phyloP scores from a whole-genome alignment of 2,113 vertebrate species.

The Nothobranchius kuhntae region DNA sequence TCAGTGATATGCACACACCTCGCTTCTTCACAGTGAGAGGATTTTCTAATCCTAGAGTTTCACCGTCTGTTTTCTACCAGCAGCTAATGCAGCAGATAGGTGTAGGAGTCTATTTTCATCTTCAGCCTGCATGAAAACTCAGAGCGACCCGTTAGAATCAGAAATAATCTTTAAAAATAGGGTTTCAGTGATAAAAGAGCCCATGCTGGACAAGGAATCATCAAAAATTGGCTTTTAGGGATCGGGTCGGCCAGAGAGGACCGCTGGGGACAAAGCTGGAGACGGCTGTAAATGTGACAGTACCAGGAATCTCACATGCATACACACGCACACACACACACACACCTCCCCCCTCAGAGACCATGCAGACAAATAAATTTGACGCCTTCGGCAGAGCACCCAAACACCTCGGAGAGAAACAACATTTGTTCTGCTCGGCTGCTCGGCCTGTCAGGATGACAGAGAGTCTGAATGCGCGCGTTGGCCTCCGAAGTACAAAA shows the following conservation, averaged over 20 bases:
- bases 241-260: not conserved
- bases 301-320: not conserved
- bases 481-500: not conserved
- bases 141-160: too few relatives aligned
- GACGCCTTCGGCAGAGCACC: conserved; percentile 13
- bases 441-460: conserved; percentile 27
- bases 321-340: conserved; percentile 9
- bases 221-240: not conserved
- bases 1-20: too few relatives aligned
- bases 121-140: too few relatives aligned
- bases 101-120: too few relatives aligned
- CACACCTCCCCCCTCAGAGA: not conserved
- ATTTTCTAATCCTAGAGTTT: too few relatives aligned
- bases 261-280: not conserved
- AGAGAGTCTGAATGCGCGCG: conserved; percentile 6
- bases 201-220: too few relatives aligned
- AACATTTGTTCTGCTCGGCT: conserved; percentile 30
- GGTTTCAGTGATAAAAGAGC: too few relatives aligned
- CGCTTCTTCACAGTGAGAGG: too few relatives aligned
- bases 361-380: conserved; percentile 31
- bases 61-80: too few relatives aligned
- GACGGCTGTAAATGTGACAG: not conserved
- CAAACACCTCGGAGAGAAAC: conserved; percentile 22
- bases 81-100: too few relatives aligned
- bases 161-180: too few relatives aligned